Conservation (phyloP, 2,888 invertebrate genomes). For the Eupithecia abbreviata region DNA sequence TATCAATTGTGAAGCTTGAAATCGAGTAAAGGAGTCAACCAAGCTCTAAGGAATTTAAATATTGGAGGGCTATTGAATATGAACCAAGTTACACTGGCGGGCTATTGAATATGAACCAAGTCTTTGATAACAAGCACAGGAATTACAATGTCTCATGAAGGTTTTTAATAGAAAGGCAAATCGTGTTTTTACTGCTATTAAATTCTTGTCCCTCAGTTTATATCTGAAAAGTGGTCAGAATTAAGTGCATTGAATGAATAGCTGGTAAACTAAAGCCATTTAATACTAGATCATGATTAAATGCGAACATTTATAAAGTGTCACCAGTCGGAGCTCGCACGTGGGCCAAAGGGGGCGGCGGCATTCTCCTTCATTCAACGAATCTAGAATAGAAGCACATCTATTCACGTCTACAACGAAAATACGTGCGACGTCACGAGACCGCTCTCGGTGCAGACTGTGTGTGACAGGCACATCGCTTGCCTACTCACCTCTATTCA, state of each 20-base stretch:
- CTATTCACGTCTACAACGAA: constrained; percentile 23
- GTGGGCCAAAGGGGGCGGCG: constrained; percentile 25
- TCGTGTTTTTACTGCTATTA: background rate
- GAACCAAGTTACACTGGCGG: background rate
- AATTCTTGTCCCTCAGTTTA: background rate
- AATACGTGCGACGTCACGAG: constrained; percentile 20
- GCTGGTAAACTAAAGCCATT: background rate
- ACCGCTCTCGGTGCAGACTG: background rate
- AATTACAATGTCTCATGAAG: background rate
- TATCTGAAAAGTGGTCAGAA: background rate
- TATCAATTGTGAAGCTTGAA: background rate
- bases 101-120: background rate
- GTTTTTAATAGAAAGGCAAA: background rate
- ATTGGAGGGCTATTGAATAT: background rate
- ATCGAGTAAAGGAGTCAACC: background rate
- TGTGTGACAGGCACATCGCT: background rate
- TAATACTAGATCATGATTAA: background rate
- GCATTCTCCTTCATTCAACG: constrained; percentile 29
- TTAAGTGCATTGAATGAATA: background rate
- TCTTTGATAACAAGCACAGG: background rate
- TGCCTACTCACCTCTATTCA: background rate
- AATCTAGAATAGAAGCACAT: constrained; percentile 27
- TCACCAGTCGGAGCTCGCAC: background rate
- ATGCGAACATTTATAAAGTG: background rate
- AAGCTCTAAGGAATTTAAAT: background rate